Evolutionary conservation across 2,113 vertebrate genomes (phyloP), one percentile per base, ranked within the genome.

Genomic region (Chrysochloris asiatica): DNA sequence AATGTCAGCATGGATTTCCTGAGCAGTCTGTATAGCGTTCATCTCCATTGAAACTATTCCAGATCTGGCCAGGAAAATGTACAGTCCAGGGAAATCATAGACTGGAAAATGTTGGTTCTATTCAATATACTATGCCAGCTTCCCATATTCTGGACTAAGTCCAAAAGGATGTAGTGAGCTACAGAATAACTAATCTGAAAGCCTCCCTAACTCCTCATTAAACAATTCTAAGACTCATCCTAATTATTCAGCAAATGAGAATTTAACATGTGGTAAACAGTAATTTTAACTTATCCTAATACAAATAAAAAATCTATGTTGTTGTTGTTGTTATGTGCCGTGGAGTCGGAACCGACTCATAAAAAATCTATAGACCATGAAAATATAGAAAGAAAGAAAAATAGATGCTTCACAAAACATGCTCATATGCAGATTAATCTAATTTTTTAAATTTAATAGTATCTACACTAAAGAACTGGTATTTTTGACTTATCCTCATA

Each of bases 281-380:
- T 75, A 22, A 75, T 67, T 90, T 95, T 92, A 28, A 84, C 59
- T 75, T 73, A 76, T 50, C 2, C 10, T 33, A 85, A 7, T 45
- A 59, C 52, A 38, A 41, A 59, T 69, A 17, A 47, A 80, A 77
- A 33, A 79, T 4, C n/a, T n/a, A n/a, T n/a, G n/a, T n/a, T n/a
- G n/a, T n/a, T n/a, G n/a, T n/a, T n/a, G n/a, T n/a, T n/a, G n/a
- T n/a, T n/a, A n/a, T n/a, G n/a, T n/a, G n/a, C n/a, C n/a, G n/a
- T n/a, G n/a, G n/a, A n/a, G n/a, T n/a, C n/a, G n/a, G n/a, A n/a
- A n/a, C n/a, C n/a, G n/a, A n/a, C n/a, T n/a, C n/a, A n/a, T n/a
- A n/a, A n/a, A n/a, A n/a, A n/a, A n/a, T n/a, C n/a, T n/a, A n/a
- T n/a, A 82, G 24, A 2, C 41, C 89, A 1, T 84, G 65, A 73